Evolutionary conservation across 2,797 vertebrate genomes (phyloP).

Genomic region (Phoeniculus purpureus): DNA sequence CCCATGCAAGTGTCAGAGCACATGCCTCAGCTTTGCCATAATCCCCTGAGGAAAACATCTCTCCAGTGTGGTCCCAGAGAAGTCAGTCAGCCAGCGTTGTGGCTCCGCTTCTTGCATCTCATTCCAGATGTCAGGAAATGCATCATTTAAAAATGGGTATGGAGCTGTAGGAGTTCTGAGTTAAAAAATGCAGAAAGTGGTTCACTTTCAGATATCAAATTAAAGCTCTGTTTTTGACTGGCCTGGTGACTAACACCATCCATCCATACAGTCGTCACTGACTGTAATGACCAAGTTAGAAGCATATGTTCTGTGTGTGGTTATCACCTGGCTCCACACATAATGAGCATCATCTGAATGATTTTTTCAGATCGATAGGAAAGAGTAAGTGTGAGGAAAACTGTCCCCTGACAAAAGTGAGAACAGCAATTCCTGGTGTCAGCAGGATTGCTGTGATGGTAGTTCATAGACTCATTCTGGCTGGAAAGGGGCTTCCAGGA

Average conservation of each 20-base stretch:
- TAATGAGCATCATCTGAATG: background rate
- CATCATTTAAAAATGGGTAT: background rate
- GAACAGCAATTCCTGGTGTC: background rate
- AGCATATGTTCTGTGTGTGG: background rate
- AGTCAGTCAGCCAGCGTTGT: background rate
- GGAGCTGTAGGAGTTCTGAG: constrained; percentile 11
- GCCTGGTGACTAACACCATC: background rate
- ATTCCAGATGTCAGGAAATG: constrained; percentile 53
- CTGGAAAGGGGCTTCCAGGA: too few species aligned
- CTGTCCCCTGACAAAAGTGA: background rate
- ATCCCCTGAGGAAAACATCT: constrained; percentile 25
- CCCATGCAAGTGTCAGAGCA: constrained; percentile 39
- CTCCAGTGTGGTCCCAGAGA: background rate
- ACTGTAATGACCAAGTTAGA: background rate
- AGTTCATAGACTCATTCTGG: background rate
- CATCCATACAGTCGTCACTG: background rate
- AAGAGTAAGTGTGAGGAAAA: background rate
- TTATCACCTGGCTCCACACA: background rate
- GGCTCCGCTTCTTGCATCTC: constrained; percentile 28
- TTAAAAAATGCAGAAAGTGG: background rate
- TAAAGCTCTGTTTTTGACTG: background rate
- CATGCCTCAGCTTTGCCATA: constrained; percentile 54
- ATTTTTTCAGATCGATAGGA: background rate
- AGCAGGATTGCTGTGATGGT: background rate
- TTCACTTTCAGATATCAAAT: background rate